Evolutionary conservation across 1,140 invertebrate genomes (phyloP).

Genomic region (Drosophila rhopaloa): DNA sequence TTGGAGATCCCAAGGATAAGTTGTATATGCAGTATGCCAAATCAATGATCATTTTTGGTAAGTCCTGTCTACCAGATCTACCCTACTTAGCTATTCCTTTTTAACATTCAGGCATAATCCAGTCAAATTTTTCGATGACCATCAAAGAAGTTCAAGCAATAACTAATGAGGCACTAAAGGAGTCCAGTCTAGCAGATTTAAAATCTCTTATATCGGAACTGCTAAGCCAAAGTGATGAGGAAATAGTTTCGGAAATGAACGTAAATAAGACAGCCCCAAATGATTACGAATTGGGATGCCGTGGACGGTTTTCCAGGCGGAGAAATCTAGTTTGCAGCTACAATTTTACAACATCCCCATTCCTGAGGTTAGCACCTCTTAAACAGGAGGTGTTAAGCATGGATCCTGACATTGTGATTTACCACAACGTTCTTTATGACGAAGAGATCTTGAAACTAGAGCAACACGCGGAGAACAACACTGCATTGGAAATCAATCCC

Average conservation of each 20-base stretch:
- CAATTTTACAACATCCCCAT: constrained; percentile 89
- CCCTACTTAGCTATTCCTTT: too few species aligned
- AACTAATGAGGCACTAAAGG: not conserved
- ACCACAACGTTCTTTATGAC: constrained; percentile 94
- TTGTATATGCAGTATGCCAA: constrained; percentile 15
- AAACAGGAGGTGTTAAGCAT: constrained; percentile 95
- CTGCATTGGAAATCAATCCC: constrained; percentile 85
- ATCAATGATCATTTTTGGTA: constrained; percentile 26
- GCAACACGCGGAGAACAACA: constrained; percentile 92
- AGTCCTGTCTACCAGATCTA: not conserved
- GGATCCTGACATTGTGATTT: constrained; percentile 93
- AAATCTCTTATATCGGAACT: constrained; percentile 1
- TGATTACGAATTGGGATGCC: constrained; percentile 92
- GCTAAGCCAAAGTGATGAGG: constrained; percentile 5
- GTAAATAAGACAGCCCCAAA: constrained; percentile 8
- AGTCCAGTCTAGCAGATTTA: not conserved
- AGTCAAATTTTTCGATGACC: not conserved
- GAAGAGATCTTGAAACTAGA: constrained; percentile 95
- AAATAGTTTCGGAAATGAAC: constrained; percentile 24
- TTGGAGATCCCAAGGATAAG: constrained; percentile 8
- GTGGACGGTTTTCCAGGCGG: constrained; percentile 89
- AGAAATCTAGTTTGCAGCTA: constrained; percentile 91
- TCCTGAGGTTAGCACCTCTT: constrained; percentile 92
- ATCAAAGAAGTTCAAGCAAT: not conserved
- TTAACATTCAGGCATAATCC: not conserved